Base-by-base conservation (phyloP, 2,797 vertebrate species). In the Pogoniulus pusillus region DNA sequence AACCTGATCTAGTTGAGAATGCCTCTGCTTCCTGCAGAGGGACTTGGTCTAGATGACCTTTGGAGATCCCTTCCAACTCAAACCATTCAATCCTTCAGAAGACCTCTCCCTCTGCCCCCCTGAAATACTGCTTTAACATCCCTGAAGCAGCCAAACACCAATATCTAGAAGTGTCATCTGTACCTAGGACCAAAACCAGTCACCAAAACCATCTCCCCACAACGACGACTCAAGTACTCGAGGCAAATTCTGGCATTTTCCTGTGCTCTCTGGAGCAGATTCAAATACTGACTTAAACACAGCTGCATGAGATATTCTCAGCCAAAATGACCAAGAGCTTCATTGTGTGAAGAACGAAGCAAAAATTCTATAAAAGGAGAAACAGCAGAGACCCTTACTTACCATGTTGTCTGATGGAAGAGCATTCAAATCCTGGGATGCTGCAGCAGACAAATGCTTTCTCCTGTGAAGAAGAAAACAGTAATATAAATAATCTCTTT, bases 181-280 rank as follows among this genome's bases (percentile, higher is more conserved):
- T n/a, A 58, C 58, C 26, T 30, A 76, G 15, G 30, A 64, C 18
- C 20, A 51, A 82, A 85, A 17, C 35, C 29, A 83, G 47, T 43
- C 0, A 0, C 24, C 41, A 64, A 26, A 73, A 87, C 63, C 15
- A 66, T 29, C 29, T n/a, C 45, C n/a, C 0, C 1, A 8, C 53
- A 73, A 64, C 15, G 29, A 59, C 1, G 24, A 49, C 35, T 85
- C 45, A 74, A 75, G 55, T 72, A 74, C 69, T 65, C n/a, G 10
- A 74, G 91, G 53, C 37, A 65, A 86, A 82, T 82, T 54, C 17
- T 45, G 22, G 13, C 11, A 47, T 75, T 91, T 85, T 47, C 41
- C n/a, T 58, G 14, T 62, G 64, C 9, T 89, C 15, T 70, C 32
- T 55, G 70, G 26, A 84, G 24, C 27, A 64, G 53, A 27, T 37